Percentiles rank a stretch among this genome's conserved stretches.
These are phyloP conservation scores for Ellobius talpinus DNA, from an alignment of 2,113 vertebrate species.

Conservation along the genomic window DNA sequence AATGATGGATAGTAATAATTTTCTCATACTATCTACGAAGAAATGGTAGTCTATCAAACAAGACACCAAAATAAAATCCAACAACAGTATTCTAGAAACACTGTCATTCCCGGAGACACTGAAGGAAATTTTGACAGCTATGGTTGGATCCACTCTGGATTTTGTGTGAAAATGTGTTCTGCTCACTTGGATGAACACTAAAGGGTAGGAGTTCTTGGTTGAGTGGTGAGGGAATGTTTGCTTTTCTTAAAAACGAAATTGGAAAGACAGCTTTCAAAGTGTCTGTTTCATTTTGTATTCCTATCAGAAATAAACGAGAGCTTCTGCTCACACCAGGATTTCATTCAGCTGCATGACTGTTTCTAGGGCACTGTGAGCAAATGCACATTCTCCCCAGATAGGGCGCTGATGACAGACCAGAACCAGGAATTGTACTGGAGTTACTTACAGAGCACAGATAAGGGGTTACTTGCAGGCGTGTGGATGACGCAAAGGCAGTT, in stretches of 20 bases:
- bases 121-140: background rate
- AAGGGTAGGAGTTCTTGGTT: background rate
- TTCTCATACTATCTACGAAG: background rate
- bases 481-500: background rate
- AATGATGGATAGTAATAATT: background rate
- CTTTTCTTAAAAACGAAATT: background rate
- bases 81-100: background rate
- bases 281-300: background rate
- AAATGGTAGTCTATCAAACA: background rate
- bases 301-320: too few relatives aligned
- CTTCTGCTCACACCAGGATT: background rate
- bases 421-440: background rate
- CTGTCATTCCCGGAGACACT: background rate
- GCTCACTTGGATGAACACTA: background rate
- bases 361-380: background rate
- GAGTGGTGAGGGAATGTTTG: background rate
- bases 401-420: too few relatives aligned
- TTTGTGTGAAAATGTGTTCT: background rate
- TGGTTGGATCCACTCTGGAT: background rate
- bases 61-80: background rate
- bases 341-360: background rate
- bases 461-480: background rate
- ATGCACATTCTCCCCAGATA: background rate
- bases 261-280: background rate
- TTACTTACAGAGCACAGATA: background rate